Percentiles rank a stretch among this genome's conserved stretches.
These are phyloP conservation scores for Eumacrocentrus americanus DNA, from an alignment of 2,888 invertebrate genomes.

Conservation along the genomic window DNA sequence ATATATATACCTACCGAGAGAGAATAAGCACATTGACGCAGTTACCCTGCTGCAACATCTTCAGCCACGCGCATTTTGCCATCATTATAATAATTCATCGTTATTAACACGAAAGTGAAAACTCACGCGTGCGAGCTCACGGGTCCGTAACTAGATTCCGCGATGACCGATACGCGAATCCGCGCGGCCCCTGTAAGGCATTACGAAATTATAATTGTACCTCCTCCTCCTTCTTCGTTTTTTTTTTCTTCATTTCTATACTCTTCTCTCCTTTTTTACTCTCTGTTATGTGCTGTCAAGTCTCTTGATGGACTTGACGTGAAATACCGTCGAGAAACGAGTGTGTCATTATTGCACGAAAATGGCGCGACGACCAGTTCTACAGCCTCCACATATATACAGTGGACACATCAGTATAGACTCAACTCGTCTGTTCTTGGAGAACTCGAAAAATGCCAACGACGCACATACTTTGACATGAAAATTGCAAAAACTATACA, in stretches of 20 bases:
- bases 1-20: neutral
- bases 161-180: constrained; percentile 37
- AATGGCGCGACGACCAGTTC: constrained; percentile 2
- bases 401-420: no score
- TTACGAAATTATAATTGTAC: constrained; percentile 36
- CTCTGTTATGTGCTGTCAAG: neutral
- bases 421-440: no score
- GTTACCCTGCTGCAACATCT: constrained; percentile 14
- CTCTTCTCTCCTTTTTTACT: neutral
- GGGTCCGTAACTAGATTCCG: constrained; percentile 47
- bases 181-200: constrained; percentile 20
- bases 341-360: neutral
- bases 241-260: neutral
- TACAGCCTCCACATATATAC: neutral
- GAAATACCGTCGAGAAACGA: neutral
- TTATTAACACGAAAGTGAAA: constrained; percentile 51
- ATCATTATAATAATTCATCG: constrained; percentile 43
- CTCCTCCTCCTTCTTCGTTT: neutral
- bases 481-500: no score
- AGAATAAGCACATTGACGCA: neutral
- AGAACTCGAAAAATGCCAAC: no score
- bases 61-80: constrained; percentile 15
- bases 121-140: constrained; percentile 34
- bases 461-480: no score
- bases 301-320: neutral